These are phyloP conservation scores for Cardinalis cardinalis DNA, from an alignment of 2,113 vertebrate genomes.

Conservation along the genomic window DNA sequence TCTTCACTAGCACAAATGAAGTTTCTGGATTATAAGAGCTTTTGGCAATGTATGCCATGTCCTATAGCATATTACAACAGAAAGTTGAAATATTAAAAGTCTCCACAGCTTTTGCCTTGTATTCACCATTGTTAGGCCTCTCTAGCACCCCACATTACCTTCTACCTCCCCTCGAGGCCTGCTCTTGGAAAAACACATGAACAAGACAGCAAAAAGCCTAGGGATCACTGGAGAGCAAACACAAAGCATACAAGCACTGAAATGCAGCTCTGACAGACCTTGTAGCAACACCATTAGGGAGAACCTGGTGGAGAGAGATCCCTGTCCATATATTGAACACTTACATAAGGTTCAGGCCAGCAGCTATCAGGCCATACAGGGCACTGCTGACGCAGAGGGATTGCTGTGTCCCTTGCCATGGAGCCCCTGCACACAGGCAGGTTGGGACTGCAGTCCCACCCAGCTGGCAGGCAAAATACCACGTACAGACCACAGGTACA, in stretches of 20 bases:
- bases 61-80: neutral
- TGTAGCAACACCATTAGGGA: neutral
- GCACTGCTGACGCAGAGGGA: neutral
- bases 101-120: neutral
- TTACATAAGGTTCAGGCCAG: neutral
- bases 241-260: neutral
- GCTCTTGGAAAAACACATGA: neutral
- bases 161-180: neutral
- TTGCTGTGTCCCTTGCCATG: neutral
- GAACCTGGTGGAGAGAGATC: neutral
- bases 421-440: neutral
- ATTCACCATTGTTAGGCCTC: neutral
- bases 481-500: rapidly evolving
- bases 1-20: neutral
- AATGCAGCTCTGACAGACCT: neutral
- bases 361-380: neutral
- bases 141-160: neutral
- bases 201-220: neutral
- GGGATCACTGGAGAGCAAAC: neutral
- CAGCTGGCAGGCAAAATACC: neutral
- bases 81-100: neutral
- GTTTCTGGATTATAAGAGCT: neutral
- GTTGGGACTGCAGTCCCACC: neutral
- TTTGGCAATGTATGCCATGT: neutral
- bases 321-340: neutral